Percentiles rank a stretch among this genome's conserved stretches.
These are phyloP conservation scores for Drosophila pseudotakahashii DNA, from an alignment of 2,888 invertebrate species.

Conservation along the genomic window DNA sequence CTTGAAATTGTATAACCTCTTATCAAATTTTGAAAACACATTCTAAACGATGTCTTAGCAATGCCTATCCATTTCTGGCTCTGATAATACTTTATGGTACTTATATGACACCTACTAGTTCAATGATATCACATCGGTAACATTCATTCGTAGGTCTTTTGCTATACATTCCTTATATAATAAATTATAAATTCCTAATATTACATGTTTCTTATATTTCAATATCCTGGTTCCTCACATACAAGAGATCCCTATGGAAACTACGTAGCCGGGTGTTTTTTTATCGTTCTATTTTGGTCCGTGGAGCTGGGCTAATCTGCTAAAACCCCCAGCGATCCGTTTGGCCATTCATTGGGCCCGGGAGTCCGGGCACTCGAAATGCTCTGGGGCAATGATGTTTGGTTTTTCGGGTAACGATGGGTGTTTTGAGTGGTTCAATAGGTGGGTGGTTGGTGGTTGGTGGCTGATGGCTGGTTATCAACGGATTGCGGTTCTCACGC, in stretches of 20 bases:
- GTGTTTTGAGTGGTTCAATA: neutral
- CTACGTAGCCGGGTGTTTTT: neutral
- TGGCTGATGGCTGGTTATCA: constrained; percentile 59
- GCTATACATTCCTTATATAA: too few species aligned
- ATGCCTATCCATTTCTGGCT: neutral
- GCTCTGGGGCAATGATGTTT: neutral
- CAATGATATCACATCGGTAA: neutral
- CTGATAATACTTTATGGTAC: constrained; percentile 5
- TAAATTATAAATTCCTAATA: too few species aligned
- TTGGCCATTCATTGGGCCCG: constrained; percentile 16
- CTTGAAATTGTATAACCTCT: too few species aligned
- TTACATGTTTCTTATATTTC: too few species aligned
- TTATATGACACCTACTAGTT: neutral
- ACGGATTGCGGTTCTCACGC: constrained; percentile 79
- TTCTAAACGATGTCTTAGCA: neutral
- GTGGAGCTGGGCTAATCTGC: constrained; percentile 28
- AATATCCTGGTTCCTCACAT: too few species aligned
- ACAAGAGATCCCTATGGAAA: neutral
- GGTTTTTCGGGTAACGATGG: neutral
- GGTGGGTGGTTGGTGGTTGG: neutral
- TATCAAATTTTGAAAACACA: neutral
- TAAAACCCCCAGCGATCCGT: constrained; percentile 41
- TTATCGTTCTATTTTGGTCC: constrained; percentile 36
- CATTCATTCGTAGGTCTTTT: neutral
- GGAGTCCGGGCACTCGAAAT: constrained; percentile 21